Base-by-base conservation (phyloP, 2,797 vertebrate species). In the Alcedo atthis region DNA sequence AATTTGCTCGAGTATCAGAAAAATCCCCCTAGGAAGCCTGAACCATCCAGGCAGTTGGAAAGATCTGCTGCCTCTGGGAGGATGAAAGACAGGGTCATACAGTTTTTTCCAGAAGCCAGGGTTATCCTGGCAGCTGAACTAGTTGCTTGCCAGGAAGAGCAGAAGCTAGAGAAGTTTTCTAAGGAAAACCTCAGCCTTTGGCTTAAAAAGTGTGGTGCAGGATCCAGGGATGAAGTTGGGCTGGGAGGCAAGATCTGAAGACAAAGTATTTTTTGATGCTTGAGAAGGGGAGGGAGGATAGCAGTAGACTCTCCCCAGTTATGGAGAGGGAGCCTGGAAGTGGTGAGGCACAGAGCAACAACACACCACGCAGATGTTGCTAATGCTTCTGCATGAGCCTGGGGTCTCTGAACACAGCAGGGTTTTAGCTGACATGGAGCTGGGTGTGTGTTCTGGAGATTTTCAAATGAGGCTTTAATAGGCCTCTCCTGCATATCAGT, bases 401-500 rank as follows among this genome's bases (percentile, higher is more conserved):
- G 19, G 5, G 55, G 59, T 21, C 66, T 59, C 62, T 59, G 88
- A 45, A 25, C 8, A 62, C 46, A 57, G 46, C 11, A 33, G 28
- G 7, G 6, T 87, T 86, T 85, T 69, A 78, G 15, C 30, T 12
- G 12, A 46, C 19, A 22, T 1, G 1, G 42, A 68, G 35, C 37
- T 82, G 21, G 22, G 12, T 74, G 55, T 15, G 17, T 3, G 6
- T n/a, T 68, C 88, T 92, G 86, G 75, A 85, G 54, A 49, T 75
- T 92, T 85, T 87, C 86, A 86, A 43, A 77, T 49, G 10, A 75
- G 70, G 40, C 19, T 90, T 82, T 88, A 90, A 51, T 71, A 91
- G 59, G 30, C 70, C 53, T 93, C 53, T 48, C 37, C 82, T 43
- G 22, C 71, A 82, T 92, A 90, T 92, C 70, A 79, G 45, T 0